Base-by-base conservation (phyloP, 2,113 vertebrate genomes). In the Leucosticte australis region DNA sequence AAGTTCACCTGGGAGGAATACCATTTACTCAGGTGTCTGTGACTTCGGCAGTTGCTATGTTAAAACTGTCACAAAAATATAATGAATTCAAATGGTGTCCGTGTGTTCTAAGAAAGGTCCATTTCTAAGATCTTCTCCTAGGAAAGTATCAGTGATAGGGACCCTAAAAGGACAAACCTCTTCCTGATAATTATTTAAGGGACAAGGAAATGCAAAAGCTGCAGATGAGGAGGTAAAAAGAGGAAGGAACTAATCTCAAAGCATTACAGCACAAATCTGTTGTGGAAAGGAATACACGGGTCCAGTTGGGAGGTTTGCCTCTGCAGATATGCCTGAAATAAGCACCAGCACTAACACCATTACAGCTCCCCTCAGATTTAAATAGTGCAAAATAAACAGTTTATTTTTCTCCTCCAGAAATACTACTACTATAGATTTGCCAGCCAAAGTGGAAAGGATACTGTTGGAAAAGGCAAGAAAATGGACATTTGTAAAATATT, bases 241-340 rank as follows among this genome's bases (percentile, higher is more conserved):
- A 90, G 65, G 47, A 89, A 91, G 52, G 33, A 79, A 47, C 18
- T 4, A 39, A 18, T 71, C 21, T 74, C 7, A 1, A 24, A 87
- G 35, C 27, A 67, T 14, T 59, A 33, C 14, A 71, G 11, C 22
- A 85, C 65, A 78, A 94, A 85, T 37, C 15, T 73, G 6, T 27
- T 69, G 17, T n/a, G 55, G 57, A 71, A 85, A 60, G 37, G 33
- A 44, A 75, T 33, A 18, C 44, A 26, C 0, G 0, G 4, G 13
- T 93, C 10, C 31, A 60, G 23, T 1, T 60, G 41, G 13, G n/a
- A 31, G 35, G 22, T 69, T 80, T 62, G 4, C 42, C 27, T 83
- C 68, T 86, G 63, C 26, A 88, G 83, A 83, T 67, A 77, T n/a
- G 30, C 41, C 42, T 62, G 42, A 92, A 92, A 92, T 63, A 83